These are phyloP conservation scores for Phymatocera aterrima DNA, from an alignment of 2,888 invertebrate species.

Conservation along the genomic window DNA sequence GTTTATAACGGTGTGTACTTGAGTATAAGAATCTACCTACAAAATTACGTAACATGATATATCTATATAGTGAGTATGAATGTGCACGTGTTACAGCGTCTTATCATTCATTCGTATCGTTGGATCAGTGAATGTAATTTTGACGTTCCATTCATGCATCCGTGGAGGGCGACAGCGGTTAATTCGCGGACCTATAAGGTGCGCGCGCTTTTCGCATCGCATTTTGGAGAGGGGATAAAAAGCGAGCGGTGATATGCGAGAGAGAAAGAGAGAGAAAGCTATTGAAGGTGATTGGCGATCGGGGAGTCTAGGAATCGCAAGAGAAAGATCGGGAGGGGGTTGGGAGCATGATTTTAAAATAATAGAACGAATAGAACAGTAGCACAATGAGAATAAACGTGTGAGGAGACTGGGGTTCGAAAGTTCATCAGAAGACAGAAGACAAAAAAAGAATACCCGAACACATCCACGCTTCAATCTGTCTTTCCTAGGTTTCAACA, in stretches of 20 bases:
- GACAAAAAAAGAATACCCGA: no score
- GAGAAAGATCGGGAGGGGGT: background rate
- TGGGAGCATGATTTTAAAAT: no score
- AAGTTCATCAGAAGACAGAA: no score
- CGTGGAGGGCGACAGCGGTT: slow-evolving; percentile 16
- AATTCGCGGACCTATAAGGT: background rate
- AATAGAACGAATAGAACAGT: no score
- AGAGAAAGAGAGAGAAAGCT: slow-evolving; percentile 27
- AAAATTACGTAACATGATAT: background rate
- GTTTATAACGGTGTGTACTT: background rate
- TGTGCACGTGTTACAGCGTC: background rate
- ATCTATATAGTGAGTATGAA: no score
- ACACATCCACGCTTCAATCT: no score
- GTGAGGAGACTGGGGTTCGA: no score
- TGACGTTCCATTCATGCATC: slow-evolving; percentile 45
- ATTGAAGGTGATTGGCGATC: background rate
- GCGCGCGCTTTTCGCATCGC: slow-evolving; percentile 15
- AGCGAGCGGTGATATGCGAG: slow-evolving; percentile 22
- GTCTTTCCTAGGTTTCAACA: no score
- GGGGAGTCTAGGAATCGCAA: background rate
- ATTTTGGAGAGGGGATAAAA: background rate
- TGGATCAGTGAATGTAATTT: slow-evolving; percentile 42
- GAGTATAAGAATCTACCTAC: background rate
- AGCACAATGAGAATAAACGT: no score
- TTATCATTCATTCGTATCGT: slow-evolving; percentile 39